These are phyloP conservation scores for Aspidiotus destructor DNA, from an alignment of 2,888 invertebrate species.

Conservation along the genomic window DNA sequence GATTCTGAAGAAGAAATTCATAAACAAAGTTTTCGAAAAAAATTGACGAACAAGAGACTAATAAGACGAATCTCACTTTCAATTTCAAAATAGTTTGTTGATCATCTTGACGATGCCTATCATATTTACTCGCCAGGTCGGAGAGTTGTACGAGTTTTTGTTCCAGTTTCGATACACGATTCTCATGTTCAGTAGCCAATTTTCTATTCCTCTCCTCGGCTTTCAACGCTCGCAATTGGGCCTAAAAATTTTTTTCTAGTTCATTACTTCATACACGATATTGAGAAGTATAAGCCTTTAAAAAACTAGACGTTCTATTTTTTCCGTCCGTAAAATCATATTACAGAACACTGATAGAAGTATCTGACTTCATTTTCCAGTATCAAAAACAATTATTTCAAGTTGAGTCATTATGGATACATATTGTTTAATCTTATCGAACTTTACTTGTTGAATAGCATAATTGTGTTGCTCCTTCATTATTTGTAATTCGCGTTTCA, in stretches of 20 bases:
- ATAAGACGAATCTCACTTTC: slow-evolving; percentile 41
- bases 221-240: slow-evolving; percentile 59
- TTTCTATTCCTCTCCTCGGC: slow-evolving; percentile 62
- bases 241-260: slow-evolving; percentile 42
- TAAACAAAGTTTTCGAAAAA: not conserved
- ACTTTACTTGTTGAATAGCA: slow-evolving; percentile 53
- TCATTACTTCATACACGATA: not conserved
- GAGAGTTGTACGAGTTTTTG: slow-evolving; percentile 67
- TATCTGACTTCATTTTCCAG: too few relatives aligned
- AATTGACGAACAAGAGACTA: not conserved
- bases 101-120: slow-evolving; percentile 60
- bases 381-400: too few relatives aligned
- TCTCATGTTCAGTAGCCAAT: slow-evolving; percentile 61
- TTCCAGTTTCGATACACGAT: slow-evolving; percentile 66
- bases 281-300: too few relatives aligned
- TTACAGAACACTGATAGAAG: too few relatives aligned
- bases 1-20: slow-evolving; percentile 33
- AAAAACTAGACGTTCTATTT: too few relatives aligned
- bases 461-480: slow-evolving; percentile 63
- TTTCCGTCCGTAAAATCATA: too few relatives aligned
- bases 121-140: slow-evolving; percentile 65
- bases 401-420: too few relatives aligned
- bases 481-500: slow-evolving; percentile 63
- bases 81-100: slow-evolving; percentile 61
- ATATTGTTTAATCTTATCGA: too few relatives aligned